phyloP scores from a whole-genome alignment of 2,888 invertebrate genomes.

The Acronicta aceris region DNA sequence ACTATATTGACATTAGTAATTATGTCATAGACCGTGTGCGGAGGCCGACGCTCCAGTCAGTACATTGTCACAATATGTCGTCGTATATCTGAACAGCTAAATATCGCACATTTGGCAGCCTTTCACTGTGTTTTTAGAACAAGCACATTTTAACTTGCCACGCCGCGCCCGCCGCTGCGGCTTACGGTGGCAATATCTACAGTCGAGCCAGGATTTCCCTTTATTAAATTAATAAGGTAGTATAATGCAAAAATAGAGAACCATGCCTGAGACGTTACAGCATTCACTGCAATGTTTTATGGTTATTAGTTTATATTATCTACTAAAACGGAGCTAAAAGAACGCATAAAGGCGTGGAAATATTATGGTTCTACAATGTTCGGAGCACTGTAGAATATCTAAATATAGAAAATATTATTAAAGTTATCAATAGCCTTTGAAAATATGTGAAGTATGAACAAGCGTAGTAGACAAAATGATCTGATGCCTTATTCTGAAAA shows the following conservation, averaged over 20 bases:
- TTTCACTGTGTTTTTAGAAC: conserved; percentile 76
- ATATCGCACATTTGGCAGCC: conserved; percentile 76
- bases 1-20: no score
- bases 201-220: conserved; percentile 39
- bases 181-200: conserved; percentile 58
- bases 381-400: neutral
- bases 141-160: conserved; percentile 73
- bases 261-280: conserved; percentile 16
- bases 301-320: conserved; percentile 43
- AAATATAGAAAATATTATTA: no score
- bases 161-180: conserved; percentile 60
- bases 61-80: neutral
- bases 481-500: no score
- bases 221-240: conserved; percentile 52
- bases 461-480: no score
- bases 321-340: conserved; percentile 21
- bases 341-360: conserved; percentile 16
- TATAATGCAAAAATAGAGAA: conserved; percentile 33
- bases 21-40: no score
- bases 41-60: neutral
- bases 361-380: neutral
- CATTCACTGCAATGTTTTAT: conserved; percentile 37
- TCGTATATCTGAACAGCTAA: conserved; percentile 57
- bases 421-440: no score
- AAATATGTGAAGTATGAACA: no score